phyloP scores from a whole-genome alignment of 2,797 vertebrate genomes.

The Chelonia mydas region DNA sequence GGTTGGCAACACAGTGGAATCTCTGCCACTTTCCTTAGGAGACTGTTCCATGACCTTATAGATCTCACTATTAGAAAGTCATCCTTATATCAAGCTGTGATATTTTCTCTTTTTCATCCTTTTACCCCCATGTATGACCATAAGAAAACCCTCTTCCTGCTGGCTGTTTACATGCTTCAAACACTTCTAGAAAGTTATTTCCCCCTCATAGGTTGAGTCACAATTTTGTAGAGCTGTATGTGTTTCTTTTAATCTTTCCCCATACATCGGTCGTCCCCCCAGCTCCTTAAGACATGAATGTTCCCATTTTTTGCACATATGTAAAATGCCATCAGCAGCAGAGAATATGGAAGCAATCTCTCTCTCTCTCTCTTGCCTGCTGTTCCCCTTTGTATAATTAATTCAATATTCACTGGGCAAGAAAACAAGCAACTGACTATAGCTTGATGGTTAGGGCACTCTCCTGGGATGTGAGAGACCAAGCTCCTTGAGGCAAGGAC shows the following conservation, averaged over 20 bases:
- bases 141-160: neutral
- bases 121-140: neutral
- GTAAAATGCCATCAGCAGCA: neutral
- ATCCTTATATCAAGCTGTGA: neutral
- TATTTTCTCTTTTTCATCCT: neutral
- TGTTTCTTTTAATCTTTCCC: constrained; percentile 9
- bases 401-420: neutral
- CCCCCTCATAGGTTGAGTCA: neutral
- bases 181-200: neutral
- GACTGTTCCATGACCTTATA: neutral
- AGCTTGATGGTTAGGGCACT: fast-evolving
- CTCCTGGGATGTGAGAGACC: neutral
- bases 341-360: neutral
- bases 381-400: neutral
- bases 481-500: too few species aligned
- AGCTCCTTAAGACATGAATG: neutral
- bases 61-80: neutral
- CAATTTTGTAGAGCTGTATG: neutral
- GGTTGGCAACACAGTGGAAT: too few species aligned
- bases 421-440: neutral
- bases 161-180: neutral
- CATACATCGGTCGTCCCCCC: neutral
- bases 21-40: neutral
- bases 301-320: neutral
- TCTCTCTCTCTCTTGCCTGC: neutral